These are phyloP conservation scores for Rhynchonycteris naso DNA, from an alignment of 2,797 vertebrate species.

Conservation along the genomic window DNA sequence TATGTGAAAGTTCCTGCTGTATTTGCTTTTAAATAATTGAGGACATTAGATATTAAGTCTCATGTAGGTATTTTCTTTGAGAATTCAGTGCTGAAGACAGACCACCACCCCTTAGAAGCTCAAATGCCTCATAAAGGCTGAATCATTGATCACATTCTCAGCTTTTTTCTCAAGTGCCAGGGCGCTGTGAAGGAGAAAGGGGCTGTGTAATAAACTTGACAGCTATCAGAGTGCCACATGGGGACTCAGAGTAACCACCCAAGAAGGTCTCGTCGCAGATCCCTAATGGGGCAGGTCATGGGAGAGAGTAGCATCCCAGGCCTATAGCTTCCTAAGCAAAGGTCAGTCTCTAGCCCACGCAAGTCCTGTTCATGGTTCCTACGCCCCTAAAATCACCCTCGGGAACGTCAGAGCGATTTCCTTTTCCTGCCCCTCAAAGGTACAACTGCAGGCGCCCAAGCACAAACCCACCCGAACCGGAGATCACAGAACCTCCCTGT, in stretches of 20 bases:
- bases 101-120: neutral
- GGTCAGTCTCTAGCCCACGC: neutral
- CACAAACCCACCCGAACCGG: neutral
- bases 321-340: neutral
- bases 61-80: neutral
- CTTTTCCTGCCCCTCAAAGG: neutral
- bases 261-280: neutral
- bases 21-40: conserved; percentile 32
- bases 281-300: neutral
- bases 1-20: neutral
- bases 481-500: too few relatives aligned
- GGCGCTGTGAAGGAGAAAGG: neutral
- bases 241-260: neutral
- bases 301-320: neutral
- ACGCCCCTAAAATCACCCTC: neutral
- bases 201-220: neutral
- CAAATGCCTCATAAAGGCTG: neutral
- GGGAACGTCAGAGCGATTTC: neutral
- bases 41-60: neutral
- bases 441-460: neutral
- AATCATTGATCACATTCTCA: neutral
- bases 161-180: neutral
- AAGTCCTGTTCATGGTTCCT: neutral
- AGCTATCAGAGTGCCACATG: neutral
- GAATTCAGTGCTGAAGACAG: neutral